Evolutionary conservation across 2,888 invertebrate species (phyloP).

Genomic region (Agonopterix subpropinquella): DNA sequence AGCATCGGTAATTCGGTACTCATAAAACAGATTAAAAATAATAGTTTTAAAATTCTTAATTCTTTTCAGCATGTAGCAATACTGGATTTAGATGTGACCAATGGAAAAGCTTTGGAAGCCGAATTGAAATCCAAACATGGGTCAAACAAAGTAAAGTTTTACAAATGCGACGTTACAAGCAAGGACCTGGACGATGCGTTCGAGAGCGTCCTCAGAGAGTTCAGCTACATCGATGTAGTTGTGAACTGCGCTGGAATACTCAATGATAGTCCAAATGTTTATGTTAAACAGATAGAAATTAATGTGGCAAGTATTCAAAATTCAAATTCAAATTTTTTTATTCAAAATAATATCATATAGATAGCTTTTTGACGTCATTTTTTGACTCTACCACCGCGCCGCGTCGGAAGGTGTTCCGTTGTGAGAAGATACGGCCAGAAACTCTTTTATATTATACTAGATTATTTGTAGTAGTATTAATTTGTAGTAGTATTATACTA

Average conservation of each 20-base stretch:
- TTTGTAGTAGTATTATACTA: no score
- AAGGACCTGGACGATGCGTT: conserved; percentile 29
- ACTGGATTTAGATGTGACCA: conserved; percentile 30
- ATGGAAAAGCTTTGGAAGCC: conserved; percentile 26
- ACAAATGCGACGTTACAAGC: conserved; percentile 40
- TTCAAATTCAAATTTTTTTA: no score
- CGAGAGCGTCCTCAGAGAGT: conserved; percentile 22
- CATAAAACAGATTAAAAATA: neutral
- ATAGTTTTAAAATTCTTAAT: neutral
- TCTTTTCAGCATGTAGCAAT: conserved; percentile 34
- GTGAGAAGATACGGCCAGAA: no score
- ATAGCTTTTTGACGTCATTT: no score
- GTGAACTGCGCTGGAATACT: conserved; percentile 40
- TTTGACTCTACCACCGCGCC: no score
- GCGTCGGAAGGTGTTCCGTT: no score
- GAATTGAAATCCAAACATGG: conserved; percentile 33
- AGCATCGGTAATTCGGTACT: no score
- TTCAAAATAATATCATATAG: no score
- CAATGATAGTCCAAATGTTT: conserved; percentile 29
- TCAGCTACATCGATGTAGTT: conserved; percentile 34
- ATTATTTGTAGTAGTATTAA: no score
- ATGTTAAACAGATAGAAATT: conserved; percentile 33
- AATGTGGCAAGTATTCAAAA: conserved; percentile 40
- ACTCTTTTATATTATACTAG: no score
- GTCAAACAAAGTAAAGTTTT: conserved; percentile 27